Base-by-base conservation (phyloP, 2,797 vertebrate species). In the Typhlichthys eigenmanni region DNA sequence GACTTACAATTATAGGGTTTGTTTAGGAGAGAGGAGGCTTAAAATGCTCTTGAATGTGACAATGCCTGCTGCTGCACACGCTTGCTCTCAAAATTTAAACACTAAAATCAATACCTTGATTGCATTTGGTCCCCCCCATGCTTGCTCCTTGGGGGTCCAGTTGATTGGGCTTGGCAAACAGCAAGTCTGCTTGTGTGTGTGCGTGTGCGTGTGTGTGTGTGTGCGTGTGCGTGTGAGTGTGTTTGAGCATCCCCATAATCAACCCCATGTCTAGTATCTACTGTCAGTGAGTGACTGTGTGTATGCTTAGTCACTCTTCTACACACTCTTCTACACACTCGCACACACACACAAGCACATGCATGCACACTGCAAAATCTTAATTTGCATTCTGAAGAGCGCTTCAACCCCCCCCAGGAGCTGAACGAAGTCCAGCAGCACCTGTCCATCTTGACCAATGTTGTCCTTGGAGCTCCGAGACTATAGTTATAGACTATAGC, bases 51-150 rank as follows among this genome's bases (percentile, higher is more conserved):
- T 50, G 17, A 24, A 17, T 52, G 3, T 19, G 32, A 16, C 11
- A 3, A 17, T 14, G 17, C 47, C 17, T 14, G 3, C 14, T 2
- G 14, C 16, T 17, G 38, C 11, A 51, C 46, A 47, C 29, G 56
- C 51, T 45, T 60, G 17, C 34, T 19, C 45, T 76, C 60, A 16
- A 38, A 72, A 71, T 76, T 62, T 57, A 65, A 64, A 72, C 62
- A 13, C 62, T 62, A 38, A 73, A 78, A 84, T 81, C 76, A 82
- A 81, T 82, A 62, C 19, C 34, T 10, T 69, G 68, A 82, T 78
- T 82, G 71, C 66, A 85, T 83, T 71, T 70, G 59, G 69, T 80
- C 73, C 57, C 47, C 45, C 43, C 48, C 56, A 17, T 58, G 51
- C 55, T 52, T 24, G 56, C 58, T 76, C 65, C 60, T 62, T 19